Evolutionary conservation across 35 echinoderm and acorn worm species (phyloP).

Genomic region (Patiria miniata): DNA sequence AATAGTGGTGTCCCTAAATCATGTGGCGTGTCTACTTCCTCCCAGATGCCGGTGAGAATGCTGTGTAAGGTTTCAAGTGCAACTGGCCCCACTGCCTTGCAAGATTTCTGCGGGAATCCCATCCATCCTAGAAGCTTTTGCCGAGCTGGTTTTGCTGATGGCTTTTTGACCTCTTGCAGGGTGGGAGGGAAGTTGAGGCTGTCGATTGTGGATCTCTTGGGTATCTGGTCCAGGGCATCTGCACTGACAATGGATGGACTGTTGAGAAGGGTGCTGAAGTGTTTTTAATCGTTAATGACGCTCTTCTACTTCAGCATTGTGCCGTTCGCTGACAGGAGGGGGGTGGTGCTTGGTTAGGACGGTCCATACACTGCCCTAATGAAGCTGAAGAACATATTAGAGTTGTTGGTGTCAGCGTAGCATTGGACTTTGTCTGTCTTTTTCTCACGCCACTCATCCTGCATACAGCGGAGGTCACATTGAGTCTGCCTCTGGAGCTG

Average conservation of each 20-base stretch:
- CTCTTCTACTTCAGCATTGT: conserved; percentile 31
- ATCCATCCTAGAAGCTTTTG: conserved; percentile 1
- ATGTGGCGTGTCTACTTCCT: conserved; percentile 17
- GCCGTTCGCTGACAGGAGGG: conserved; percentile 23
- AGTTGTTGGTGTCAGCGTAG: conserved; percentile 43
- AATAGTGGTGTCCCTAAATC: conserved; percentile 32
- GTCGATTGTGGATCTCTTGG: neutral
- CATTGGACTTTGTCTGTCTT: no score
- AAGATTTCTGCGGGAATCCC: neutral
- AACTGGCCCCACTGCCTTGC: conserved; percentile 17
- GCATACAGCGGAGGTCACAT: neutral
- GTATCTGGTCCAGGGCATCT: conserved; percentile 2
- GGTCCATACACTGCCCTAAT: conserved; percentile 24
- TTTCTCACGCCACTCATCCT: conserved; percentile 33
- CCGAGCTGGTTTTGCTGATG: conserved; percentile 36
- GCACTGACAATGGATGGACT: neutral
- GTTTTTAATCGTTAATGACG: neutral
- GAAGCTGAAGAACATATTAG: conserved; percentile 13
- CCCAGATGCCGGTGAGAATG: conserved; percentile 41
- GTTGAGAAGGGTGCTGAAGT: conserved; percentile 27
- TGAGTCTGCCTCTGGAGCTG: neutral
- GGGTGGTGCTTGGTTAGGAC: neutral
- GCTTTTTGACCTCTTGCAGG: conserved; percentile 39
- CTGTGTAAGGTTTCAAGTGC: conserved; percentile 21
- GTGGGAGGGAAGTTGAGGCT: conserved; percentile 17